A percentile compares a stretch with the other conserved stretches of the same genome.
phyloP scores from a whole-genome alignment of 2,888 invertebrate genomes.

The Melanotus villosus region DNA sequence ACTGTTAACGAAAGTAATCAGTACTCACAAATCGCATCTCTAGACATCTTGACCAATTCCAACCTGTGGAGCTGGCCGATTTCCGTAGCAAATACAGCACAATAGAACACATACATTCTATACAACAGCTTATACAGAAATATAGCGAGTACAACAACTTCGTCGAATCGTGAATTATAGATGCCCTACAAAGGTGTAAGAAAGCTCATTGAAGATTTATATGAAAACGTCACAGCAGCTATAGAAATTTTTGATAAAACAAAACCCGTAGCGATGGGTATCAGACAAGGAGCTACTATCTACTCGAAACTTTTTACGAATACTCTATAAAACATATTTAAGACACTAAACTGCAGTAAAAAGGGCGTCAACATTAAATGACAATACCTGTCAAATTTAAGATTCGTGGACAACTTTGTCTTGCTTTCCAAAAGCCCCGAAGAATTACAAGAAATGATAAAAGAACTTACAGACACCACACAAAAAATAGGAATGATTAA shows the following conservation, averaged over 20 bases:
- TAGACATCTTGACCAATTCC: too few species aligned
- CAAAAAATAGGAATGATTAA: too few species aligned
- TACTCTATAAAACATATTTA: neutral
- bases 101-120: too few species aligned
- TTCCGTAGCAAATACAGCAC: too few species aligned
- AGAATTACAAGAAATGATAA: neutral
- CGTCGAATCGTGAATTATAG: too few species aligned
- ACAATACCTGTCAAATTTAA: too few species aligned
- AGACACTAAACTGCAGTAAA: neutral
- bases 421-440: neutral
- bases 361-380: neutral
- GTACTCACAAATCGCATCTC: neutral
- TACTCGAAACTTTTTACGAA: neutral
- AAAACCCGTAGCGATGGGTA: neutral
- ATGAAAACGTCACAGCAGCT: neutral
- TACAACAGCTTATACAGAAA: too few species aligned
- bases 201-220: neutral
- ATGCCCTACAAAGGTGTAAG: too few species aligned
- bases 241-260: neutral
- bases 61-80: too few species aligned
- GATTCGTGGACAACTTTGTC: neutral
- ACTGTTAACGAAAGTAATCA: neutral
- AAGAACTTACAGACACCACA: too few species aligned
- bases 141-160: too few species aligned
- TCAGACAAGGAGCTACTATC: neutral